These are phyloP conservation scores for Alosa sapidissima DNA, from an alignment of 2,797 vertebrate species.

Conservation along the genomic window DNA sequence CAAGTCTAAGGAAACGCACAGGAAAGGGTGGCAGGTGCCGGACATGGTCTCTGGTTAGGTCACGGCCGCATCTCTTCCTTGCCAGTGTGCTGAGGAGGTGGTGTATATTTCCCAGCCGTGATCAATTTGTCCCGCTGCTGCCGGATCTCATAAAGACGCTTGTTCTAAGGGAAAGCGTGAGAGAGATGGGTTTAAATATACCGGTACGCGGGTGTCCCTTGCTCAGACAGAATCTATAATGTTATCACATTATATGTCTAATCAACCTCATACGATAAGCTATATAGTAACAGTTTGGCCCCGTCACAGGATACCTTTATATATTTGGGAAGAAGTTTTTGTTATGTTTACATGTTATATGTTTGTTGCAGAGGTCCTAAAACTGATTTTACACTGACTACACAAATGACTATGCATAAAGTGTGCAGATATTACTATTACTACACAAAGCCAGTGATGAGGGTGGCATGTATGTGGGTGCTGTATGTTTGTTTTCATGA, in stretches of 20 bases:
- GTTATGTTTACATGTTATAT: too few relatives aligned
- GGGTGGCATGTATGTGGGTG: neutral
- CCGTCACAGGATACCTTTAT: too few relatives aligned
- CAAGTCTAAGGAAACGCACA: constrained; percentile 29
- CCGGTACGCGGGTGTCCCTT: too few relatives aligned
- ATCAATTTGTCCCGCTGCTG: constrained; percentile 82
- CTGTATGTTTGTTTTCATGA: neutral
- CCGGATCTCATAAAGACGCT: constrained; percentile 69
- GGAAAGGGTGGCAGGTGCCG: neutral
- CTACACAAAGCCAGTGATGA: neutral
- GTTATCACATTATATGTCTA: too few relatives aligned
- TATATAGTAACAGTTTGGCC: too few relatives aligned
- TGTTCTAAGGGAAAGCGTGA: constrained; percentile 61
- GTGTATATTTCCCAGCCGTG: constrained; percentile 84
- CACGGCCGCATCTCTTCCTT: constrained; percentile 63
- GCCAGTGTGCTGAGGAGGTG: constrained; percentile 73
- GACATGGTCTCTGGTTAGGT: constrained; percentile 61
- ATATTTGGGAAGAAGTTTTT: too few relatives aligned
- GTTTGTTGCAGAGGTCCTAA: too few relatives aligned
- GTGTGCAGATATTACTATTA: too few relatives aligned
- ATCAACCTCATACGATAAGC: too few relatives aligned
- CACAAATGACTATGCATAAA: too few relatives aligned
- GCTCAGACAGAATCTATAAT: too few relatives aligned
- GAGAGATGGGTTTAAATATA: neutral
- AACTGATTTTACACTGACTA: too few relatives aligned